These are phyloP conservation scores for Elephantulus edwardii DNA, from an alignment of 2,113 vertebrate species.

Conservation along the genomic window DNA sequence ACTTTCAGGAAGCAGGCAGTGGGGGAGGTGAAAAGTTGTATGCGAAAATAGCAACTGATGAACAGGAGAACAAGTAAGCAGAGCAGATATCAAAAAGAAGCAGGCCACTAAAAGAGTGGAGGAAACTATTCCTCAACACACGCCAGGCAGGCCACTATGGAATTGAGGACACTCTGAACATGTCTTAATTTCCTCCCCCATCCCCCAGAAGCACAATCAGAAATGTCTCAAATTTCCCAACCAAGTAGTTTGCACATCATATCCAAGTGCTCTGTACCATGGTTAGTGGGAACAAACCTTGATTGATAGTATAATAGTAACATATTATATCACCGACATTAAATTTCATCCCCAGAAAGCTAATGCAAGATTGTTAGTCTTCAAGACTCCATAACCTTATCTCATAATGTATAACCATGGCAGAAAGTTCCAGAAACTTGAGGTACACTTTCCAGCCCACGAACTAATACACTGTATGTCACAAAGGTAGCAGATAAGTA, in stretches of 20 bases:
- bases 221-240: background rate
- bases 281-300: background rate
- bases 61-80: background rate
- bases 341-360: conserved; percentile 1
- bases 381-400: background rate
- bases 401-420: background rate
- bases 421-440: background rate
- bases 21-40: too few species aligned
- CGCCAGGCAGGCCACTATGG: background rate
- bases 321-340: background rate
- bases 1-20: background rate
- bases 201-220: background rate
- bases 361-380: background rate
- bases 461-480: background rate
- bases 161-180: background rate
- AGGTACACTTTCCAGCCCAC: background rate
- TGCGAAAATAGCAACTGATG: background rate
- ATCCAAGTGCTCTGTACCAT: background rate
- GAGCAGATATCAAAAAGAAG: background rate
- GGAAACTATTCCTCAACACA: background rate
- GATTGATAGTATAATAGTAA: too few species aligned
- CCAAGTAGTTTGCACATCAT: background rate
- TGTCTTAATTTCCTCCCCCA: background rate
- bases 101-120: background rate
- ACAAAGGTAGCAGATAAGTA: background rate